phyloP scores from a whole-genome alignment of 2,888 invertebrate species.

The Leuctra nigra region DNA sequence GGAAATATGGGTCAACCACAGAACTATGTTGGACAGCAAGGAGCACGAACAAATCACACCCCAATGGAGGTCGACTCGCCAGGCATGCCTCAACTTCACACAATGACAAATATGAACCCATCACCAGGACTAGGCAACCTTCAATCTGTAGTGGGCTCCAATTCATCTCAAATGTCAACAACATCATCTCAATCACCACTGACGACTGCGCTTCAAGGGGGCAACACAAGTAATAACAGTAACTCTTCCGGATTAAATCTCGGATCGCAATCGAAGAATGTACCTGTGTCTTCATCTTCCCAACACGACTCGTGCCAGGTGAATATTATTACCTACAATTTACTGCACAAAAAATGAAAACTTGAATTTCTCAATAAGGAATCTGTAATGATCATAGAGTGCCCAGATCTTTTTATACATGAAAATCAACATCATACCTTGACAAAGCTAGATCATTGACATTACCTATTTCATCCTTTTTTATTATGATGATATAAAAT shows the following conservation, averaged over 20 bases:
- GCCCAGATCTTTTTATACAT: no score
- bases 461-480: no score
- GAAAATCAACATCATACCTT: no score
- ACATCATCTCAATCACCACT: slow-evolving; percentile 18
- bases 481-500: no score
- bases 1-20: slow-evolving; percentile 22
- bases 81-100: slow-evolving; percentile 6
- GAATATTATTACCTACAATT: no score
- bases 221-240: slow-evolving; percentile 14
- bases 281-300: not conserved
- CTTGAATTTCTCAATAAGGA: no score
- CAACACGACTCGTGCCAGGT: no score
- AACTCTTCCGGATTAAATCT: slow-evolving; percentile 8
- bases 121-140: slow-evolving; percentile 15
- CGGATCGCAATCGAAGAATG: slow-evolving; percentile 18
- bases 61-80: slow-evolving; percentile 23
- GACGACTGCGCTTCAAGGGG: slow-evolving; percentile 19
- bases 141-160: slow-evolving; percentile 18
- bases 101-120: not conserved
- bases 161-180: slow-evolving; percentile 16
- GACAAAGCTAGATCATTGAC: no score
- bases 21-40: slow-evolving; percentile 13
- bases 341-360: no score
- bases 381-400: no score
- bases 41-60: slow-evolving; percentile 17